Evolutionary conservation across 2,797 vertebrate genomes (phyloP).

Genomic region (Pangasius larnaudii): DNA sequence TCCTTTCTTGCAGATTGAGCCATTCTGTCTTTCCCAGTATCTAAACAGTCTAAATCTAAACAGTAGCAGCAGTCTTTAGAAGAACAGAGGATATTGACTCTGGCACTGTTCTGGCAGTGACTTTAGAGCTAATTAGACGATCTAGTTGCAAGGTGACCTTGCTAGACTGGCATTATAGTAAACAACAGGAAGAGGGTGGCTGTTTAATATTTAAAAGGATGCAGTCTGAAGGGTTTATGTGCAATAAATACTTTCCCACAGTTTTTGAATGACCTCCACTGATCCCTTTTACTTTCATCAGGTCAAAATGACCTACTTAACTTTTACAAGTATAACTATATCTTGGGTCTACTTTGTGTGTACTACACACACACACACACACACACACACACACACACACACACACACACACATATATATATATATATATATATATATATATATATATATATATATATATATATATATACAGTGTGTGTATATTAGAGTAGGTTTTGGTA

Average conservation of each 20-base stretch:
- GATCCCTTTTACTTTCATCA: not conserved
- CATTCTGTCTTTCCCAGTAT: not conserved
- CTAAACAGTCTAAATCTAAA: not conserved
- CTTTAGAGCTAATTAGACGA: conserved; percentile 9
- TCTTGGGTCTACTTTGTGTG: not conserved
- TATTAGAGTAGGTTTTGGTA: not conserved
- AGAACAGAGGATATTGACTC: conserved; percentile 2
- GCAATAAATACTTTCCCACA: not conserved
- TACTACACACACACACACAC: no score
- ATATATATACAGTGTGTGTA: no score
- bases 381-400: no score
- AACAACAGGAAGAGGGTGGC: conserved; percentile 21
- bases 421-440: no score
- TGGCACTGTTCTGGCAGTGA: conserved; percentile 5
- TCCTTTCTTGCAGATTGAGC: not conserved
- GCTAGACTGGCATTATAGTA: conserved; percentile 15
- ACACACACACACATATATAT: no score
- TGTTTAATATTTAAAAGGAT: conserved; percentile 32
- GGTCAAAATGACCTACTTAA: not conserved
- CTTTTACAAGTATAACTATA: not conserved
- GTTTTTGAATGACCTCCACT: conserved; percentile 12
- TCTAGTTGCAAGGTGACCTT: conserved; percentile 24
- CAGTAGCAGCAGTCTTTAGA: not conserved
- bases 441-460: no score
- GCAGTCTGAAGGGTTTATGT: conserved; percentile 22